Percentiles rank a stretch among this genome's conserved stretches.
Evolutionary conservation across 2,797 vertebrate species (phyloP).

Genomic region (Leuciscus waleckii): DNA sequence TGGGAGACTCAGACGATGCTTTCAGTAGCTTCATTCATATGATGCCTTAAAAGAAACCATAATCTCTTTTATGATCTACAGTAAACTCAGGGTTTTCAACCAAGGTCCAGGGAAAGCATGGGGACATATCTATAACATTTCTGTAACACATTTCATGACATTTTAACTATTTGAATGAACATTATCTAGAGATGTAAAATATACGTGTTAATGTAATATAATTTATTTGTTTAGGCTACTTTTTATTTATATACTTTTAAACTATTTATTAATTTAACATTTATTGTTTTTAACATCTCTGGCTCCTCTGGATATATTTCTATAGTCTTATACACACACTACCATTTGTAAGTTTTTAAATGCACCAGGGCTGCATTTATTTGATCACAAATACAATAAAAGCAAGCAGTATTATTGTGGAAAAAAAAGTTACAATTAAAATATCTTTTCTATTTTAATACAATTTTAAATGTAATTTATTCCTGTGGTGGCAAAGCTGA

Average conservation of each 20-base stretch:
- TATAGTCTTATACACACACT: neutral
- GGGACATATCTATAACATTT: neutral
- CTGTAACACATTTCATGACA: neutral
- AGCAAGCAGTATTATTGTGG: too few species aligned
- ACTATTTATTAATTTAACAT: neutral
- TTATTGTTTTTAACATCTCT: neutral
- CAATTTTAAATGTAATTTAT: neutral
- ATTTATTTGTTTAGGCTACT: neutral
- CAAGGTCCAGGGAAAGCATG: neutral
- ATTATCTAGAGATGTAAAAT: neutral
- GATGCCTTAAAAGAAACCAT: neutral
- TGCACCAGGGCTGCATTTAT: neutral
- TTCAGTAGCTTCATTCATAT: neutral
- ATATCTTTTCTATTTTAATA: neutral
- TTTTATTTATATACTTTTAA: neutral
- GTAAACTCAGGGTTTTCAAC: neutral
- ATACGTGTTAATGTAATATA: neutral
- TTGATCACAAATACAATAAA: neutral
- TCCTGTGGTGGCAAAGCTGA: neutral
- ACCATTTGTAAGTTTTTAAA: neutral
- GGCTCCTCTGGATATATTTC: neutral
- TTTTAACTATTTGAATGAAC: neutral
- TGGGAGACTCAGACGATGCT: slow-evolving; percentile 58
- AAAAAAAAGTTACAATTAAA: neutral
- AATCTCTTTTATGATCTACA: neutral